phyloP scores from a whole-genome alignment of 2,797 vertebrate genomes.

The Melanogrammus aeglefinus region DNA sequence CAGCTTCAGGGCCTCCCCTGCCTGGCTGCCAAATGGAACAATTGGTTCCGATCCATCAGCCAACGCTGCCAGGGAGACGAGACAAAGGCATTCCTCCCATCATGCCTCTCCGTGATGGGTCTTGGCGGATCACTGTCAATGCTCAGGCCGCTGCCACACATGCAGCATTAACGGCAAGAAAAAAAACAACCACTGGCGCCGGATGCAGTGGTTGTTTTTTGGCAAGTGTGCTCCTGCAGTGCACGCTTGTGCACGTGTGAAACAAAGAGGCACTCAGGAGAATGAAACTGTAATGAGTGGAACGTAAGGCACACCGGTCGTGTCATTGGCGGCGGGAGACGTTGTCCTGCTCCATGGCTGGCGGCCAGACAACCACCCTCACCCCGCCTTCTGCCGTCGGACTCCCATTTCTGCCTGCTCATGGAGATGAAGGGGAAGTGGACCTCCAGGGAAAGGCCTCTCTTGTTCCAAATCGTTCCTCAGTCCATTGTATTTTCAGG shows the following conservation, averaged over 20 bases:
- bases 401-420: conserved; percentile 22
- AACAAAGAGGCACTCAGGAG: conserved; percentile 44
- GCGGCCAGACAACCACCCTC: conserved; percentile 21
- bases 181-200: neutral
- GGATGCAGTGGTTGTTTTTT: neutral
- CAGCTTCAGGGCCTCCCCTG: conserved; percentile 41
- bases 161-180: conserved; percentile 17
- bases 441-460: conserved; percentile 18
- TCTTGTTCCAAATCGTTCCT: conserved; percentile 9
- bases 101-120: conserved; percentile 40
- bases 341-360: conserved; percentile 47
- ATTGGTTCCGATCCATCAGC: conserved; percentile 66
- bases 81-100: conserved; percentile 64
- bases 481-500: conserved; percentile 6
- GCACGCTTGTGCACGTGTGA: neutral
- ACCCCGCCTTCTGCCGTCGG: neutral
- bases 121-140: conserved; percentile 33
- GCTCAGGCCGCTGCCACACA: neutral
- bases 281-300: conserved; percentile 66
- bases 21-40: conserved; percentile 68
- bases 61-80: conserved; percentile 49
- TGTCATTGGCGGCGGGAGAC: conserved; percentile 53
- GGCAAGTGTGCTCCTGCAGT: neutral
- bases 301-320: conserved; percentile 63
- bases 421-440: conserved; percentile 26